Evolutionary conservation across 1,140 invertebrate genomes (phyloP), one percentile per base, ranked within the genome.

Genomic region (Aphis gossypii): DNA sequence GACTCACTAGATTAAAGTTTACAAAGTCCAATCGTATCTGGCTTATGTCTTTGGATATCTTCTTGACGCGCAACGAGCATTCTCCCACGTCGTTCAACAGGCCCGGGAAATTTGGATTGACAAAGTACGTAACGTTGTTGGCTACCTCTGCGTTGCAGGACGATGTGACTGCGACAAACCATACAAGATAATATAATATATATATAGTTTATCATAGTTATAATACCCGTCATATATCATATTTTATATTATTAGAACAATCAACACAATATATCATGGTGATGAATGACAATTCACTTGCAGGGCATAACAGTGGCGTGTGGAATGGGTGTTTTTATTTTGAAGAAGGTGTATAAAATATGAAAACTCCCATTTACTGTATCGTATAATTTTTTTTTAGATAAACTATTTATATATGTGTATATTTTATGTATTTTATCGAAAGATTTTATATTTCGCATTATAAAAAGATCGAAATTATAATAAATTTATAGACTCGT

Each of bases 41-140:
- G 94, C 97, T 97, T 94, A 98, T 96, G 94, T 97, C 97, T 2
- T 96, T 96, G 93, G 97, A 96, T 94, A 97, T 96, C 95, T 97
- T 97, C 94, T 96, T 97, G 4, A 98, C 96, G 90, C 96, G 96
- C 56, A 98, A 95, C 84, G 95, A 95, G 95, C 97, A 98, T 93
- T 96, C 96, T 94, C 97, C 96, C 25, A 96, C 96, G 91, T 95
- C 96, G 95, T 97, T 96, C 94, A 96, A 96, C 83, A 97, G 96
- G 93, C 97, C 97, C 21, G 98, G 98, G 95, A 98, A 98, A 88
- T 96, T 96, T 0, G 98, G 97, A 94, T 97, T 98, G 76, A 97
- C 96, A 95, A 98, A 97, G 95, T 98, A 98, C 0, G 98, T 98
- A 68, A 98, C 96, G 95, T 98, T 98, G 95, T 97, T 97, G 94